These are phyloP conservation scores for Dreissena polymorpha DNA, from an alignment of 1,140 invertebrate genomes.

Conservation along the genomic window DNA sequence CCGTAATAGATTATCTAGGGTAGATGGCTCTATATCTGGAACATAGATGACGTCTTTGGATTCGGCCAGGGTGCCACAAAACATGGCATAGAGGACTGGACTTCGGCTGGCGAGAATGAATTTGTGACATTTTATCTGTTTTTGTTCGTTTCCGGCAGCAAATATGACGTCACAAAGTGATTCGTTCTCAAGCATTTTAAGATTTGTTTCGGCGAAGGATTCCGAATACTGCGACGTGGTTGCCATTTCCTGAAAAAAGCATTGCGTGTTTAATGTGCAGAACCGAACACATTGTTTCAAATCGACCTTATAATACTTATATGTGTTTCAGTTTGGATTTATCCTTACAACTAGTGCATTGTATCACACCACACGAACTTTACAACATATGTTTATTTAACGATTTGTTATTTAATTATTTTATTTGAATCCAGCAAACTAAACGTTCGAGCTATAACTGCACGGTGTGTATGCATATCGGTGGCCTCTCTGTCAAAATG, in stretches of 20 bases:
- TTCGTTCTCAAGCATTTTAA: conserved; percentile 58
- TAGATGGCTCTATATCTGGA: conserved; percentile 49
- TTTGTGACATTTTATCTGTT: conserved; percentile 88
- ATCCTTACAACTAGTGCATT: too few relatives aligned
- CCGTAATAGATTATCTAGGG: conserved; percentile 45
- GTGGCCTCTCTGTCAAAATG: too few relatives aligned
- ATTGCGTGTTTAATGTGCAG: too few relatives aligned
- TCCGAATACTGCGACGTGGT: conserved; percentile 43
- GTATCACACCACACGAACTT: too few relatives aligned
- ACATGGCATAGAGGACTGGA: conserved; percentile 92
- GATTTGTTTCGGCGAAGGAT: conserved; percentile 52
- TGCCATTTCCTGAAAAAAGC: neutral
- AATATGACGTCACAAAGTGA: conserved; percentile 64
- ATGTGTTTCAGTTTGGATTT: too few relatives aligned
- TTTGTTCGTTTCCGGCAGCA: conserved; percentile 72
- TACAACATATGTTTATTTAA: too few relatives aligned
- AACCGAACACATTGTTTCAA: too few relatives aligned
- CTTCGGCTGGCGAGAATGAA: conserved; percentile 89
- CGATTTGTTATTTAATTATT: too few relatives aligned
- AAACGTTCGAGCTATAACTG: too few relatives aligned
- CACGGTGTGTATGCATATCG: too few relatives aligned
- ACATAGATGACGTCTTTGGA: conserved; percentile 60
- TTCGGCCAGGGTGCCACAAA: conserved; percentile 85
- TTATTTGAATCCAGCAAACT: too few relatives aligned
- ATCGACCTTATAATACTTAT: too few relatives aligned